Percentiles rank a stretch among this genome's conserved stretches.
These are phyloP conservation scores for Actenoides hombroni DNA, from an alignment of 2,113 vertebrate species.

Conservation along the genomic window DNA sequence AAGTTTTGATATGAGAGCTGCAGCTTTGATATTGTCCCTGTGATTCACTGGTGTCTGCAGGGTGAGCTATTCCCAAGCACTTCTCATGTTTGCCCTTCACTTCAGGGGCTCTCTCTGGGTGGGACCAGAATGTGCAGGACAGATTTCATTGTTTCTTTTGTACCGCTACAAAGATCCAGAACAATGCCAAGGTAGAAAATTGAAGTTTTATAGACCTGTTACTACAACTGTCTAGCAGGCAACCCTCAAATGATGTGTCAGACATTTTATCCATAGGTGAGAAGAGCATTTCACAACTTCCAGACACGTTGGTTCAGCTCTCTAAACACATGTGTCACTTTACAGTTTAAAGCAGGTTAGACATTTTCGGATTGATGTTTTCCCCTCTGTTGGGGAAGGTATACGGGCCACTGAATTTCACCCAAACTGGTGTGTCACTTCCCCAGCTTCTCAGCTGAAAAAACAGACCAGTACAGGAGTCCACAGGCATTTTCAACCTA, in stretches of 20 bases:
- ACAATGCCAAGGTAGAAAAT: background rate
- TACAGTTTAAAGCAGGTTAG: background rate
- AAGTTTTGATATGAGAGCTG: background rate
- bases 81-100: background rate
- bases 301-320: background rate
- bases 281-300: background rate
- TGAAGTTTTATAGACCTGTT: background rate
- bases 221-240: background rate
- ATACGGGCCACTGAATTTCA: background rate
- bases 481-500: background rate
- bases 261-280: background rate
- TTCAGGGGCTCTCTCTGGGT: background rate
- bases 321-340: background rate
- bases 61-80: background rate
- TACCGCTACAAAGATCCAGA: background rate
- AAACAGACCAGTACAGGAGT: background rate
- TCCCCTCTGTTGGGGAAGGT: background rate
- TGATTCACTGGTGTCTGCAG: background rate
- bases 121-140: background rate
- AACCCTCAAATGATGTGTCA: background rate
- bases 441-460: background rate
- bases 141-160: background rate
- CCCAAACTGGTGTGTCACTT: background rate
- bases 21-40: background rate
- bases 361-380: background rate